Base-by-base conservation (phyloP, 1,140 invertebrate species). In the Vanessa atalanta region DNA sequence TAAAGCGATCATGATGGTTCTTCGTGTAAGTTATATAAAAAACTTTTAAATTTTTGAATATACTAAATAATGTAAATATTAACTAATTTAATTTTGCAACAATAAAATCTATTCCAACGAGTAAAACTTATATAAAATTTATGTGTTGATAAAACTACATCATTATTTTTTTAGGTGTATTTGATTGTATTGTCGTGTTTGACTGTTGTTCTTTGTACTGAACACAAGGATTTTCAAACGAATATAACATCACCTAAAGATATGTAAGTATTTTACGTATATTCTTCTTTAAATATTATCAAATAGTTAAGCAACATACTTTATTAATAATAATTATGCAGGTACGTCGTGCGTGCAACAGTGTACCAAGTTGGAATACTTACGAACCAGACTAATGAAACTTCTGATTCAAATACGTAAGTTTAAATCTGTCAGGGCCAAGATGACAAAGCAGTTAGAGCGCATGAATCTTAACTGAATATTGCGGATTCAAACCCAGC, bases 351-450 rank as follows among this genome's bases (percentile, higher is more conserved):
- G 9, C 83, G 86, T 16, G 88, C 88, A 4, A 88, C 83, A 16
- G 85, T 88, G 0, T 90, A 88, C 61, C 83, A 88, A 84, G 83
- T 90, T 23, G 88, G 87, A 37, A 88, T 90, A 37, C 61, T 90
- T n/a, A 87, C 86, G 0, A 90, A 90, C 65, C 79, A 75, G 70
- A 88, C 84, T 0, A 82, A 88, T 23, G 78, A 80, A 26, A 76
- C 73, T 16, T 55, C 72, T 0, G 75, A 79, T 13, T 73, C 67
- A 37, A 70, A 65, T 26, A 79, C 75, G 86, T 87, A 81, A 85
- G 87, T 81, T 2, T 61, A 13, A 23, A 37, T 43, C 7, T 43
- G 6, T 43, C 37, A 43, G 6, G 3, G 37, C 7, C 37, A 14
- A 51, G 5, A 51, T n/a, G 48, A 12, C 11, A 50, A 8, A 3